Conservation (phyloP, 1,140 invertebrate species). For the Thaumetopoea pityocampa region DNA sequence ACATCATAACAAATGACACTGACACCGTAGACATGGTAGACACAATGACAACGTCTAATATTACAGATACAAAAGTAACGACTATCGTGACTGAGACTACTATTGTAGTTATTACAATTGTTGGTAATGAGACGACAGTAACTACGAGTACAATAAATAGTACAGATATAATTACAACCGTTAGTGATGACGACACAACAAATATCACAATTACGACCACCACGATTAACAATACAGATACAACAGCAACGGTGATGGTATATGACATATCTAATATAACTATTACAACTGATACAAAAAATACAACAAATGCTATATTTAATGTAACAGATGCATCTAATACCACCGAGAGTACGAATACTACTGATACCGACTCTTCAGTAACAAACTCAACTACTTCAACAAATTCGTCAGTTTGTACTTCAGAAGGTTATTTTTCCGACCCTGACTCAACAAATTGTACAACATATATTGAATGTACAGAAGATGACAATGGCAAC, state of each 20-base stretch:
- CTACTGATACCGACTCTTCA: neutral
- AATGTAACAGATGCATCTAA: neutral
- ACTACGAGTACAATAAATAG: neutral
- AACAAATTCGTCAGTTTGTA: neutral
- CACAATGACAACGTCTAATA: neutral
- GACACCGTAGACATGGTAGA: conserved; percentile 1
- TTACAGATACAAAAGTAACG: neutral
- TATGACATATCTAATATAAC: conserved; percentile 4
- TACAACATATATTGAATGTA: conserved; percentile 2
- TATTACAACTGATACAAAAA: neutral
- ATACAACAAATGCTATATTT: neutral
- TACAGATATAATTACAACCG: conserved; percentile 1
- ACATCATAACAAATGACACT: conserved; percentile 1
- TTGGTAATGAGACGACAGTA: conserved; percentile 1
- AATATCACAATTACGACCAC: neutral
- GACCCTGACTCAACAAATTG: neutral
- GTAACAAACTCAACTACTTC: neutral
- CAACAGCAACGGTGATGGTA: neutral
- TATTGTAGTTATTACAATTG: neutral
- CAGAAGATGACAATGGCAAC: neutral
- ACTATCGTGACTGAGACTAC: conserved; percentile 3
- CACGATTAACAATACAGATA: neutral
- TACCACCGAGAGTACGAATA: neutral
- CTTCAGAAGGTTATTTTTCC: neutral
- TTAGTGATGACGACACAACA: neutral